A percentile compares a stretch with the other conserved stretches of the same genome.
phyloP scores from a whole-genome alignment of 2,113 vertebrate species.

The Phodopus roborovskii region DNA sequence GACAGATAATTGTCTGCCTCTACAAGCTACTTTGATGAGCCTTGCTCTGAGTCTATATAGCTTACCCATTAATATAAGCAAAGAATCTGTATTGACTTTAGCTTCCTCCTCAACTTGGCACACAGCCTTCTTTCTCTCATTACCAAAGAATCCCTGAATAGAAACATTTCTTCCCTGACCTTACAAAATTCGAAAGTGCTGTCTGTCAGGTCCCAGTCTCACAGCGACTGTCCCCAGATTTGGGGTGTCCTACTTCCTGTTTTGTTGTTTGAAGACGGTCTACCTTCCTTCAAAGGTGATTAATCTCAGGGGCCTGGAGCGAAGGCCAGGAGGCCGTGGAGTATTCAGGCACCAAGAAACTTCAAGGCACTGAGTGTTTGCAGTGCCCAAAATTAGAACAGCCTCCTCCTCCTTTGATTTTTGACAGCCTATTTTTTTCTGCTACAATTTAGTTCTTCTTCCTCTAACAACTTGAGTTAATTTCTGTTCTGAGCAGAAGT shows the following conservation, averaged over 20 bases:
- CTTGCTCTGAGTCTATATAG: conserved; percentile 29
- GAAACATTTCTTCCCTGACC: conserved; percentile 78
- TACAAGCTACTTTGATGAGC: background rate
- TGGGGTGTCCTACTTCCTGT: conserved; percentile 80
- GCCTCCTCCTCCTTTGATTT: conserved; percentile 73
- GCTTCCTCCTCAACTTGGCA: conserved; percentile 53
- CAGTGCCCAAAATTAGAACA: conserved; percentile 79
- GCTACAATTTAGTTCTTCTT: conserved; percentile 71
- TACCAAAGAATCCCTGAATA: conserved; percentile 79
- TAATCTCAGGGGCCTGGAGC: conserved; percentile 77
- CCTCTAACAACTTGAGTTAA: conserved; percentile 72
- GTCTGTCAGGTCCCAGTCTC: conserved; percentile 65
- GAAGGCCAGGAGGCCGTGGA: conserved; percentile 77
- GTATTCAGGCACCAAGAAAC: conserved; percentile 77
- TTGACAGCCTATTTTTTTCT: conserved; percentile 78
- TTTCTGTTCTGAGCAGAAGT: conserved; percentile 63
- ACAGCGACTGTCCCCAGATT: conserved; percentile 74
- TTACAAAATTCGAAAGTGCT: conserved; percentile 75
- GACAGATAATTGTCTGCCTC: conserved; percentile 14
- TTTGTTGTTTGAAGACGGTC: conserved; percentile 74
- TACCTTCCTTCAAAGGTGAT: conserved; percentile 77
- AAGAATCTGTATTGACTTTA: background rate
- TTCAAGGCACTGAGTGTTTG: conserved; percentile 78
- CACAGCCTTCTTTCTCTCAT: conserved; percentile 62
- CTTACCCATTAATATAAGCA: conserved; percentile 65